phyloP scores from a whole-genome alignment of 2,888 invertebrate species.

The Parnassius orleans region DNA sequence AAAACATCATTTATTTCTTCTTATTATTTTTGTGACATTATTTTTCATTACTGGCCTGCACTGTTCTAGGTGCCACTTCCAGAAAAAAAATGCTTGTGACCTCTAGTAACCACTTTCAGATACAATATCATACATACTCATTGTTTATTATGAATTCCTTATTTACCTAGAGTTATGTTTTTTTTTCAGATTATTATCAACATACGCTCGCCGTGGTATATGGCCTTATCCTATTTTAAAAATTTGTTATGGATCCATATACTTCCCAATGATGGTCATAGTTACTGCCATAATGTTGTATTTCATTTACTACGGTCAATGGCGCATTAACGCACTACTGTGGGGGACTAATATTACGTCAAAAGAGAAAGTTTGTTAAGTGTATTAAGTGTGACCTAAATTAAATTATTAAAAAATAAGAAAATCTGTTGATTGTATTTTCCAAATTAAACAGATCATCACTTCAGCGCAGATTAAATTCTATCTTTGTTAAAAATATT shows the following conservation, averaged over 20 bases:
- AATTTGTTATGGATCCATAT: constrained; percentile 45
- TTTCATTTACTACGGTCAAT: constrained; percentile 41
- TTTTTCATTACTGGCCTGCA: no score
- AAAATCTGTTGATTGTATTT: no score
- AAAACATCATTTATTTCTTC: no score
- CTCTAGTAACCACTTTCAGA: no score
- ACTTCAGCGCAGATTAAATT: no score
- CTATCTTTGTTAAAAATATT: no score
- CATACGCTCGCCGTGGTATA: constrained; percentile 39
- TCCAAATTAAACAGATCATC: no score
- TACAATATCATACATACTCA: no score
- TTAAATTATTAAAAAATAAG: not conserved
- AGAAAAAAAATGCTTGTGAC: no score
- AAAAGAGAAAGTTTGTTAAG: constrained; percentile 18
- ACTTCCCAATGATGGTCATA: constrained; percentile 39
- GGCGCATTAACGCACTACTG: constrained; percentile 36
- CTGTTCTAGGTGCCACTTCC: no score
- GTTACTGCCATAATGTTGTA: constrained; percentile 12
- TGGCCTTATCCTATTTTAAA: constrained; percentile 58
- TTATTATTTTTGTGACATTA: no score
- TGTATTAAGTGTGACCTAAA: not conserved
- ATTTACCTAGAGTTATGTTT: constrained; percentile 11
- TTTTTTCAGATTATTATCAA: constrained; percentile 53
- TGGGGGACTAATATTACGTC: constrained; percentile 3
- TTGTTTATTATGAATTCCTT: not conserved